Evolutionary conservation across 92 coral and sea anemone species (phyloP).

Genomic region (Meandrina meandrites): DNA sequence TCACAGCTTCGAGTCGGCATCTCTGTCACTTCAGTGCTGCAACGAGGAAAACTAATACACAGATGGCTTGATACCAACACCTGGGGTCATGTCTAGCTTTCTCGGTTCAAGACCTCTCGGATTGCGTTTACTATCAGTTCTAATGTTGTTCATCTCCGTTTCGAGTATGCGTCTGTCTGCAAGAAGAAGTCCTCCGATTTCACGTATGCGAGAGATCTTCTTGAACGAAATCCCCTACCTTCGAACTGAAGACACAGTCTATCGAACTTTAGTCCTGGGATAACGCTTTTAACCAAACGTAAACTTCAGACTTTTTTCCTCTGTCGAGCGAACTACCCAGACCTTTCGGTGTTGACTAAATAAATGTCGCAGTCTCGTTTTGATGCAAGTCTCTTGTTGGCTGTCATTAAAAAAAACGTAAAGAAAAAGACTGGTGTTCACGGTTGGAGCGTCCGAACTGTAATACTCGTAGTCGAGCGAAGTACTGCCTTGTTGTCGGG

Average conservation of each 20-base stretch:
- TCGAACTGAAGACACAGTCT: slow-evolving; percentile 36
- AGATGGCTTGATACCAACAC: too few species aligned
- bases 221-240: slow-evolving; percentile 47
- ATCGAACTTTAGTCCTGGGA: slow-evolving; percentile 33
- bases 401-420: neutral
- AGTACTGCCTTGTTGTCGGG: too few species aligned
- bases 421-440: slow-evolving; percentile 1
- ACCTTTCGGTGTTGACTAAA: too few species aligned
- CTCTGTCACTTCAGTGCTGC: neutral
- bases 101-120: slow-evolving; percentile 23
- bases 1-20: neutral
- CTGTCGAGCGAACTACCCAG: neutral
- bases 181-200: slow-evolving; percentile 42
- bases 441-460: slow-evolving; percentile 16
- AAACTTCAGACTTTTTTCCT: neutral
- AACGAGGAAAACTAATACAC: neutral
- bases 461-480: too few species aligned
- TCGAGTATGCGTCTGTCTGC: slow-evolving; percentile 39
- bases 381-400: neutral
- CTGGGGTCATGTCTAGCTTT: slow-evolving; percentile 25
- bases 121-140: neutral
- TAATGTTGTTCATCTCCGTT: slow-evolving; percentile 39
- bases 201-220: slow-evolving; percentile 41
- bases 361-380: too few species aligned
- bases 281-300: slow-evolving; percentile 23